These are phyloP conservation scores for Heloderma charlesbogerti DNA, from an alignment of 2,113 vertebrate species.

Conservation along the genomic window DNA sequence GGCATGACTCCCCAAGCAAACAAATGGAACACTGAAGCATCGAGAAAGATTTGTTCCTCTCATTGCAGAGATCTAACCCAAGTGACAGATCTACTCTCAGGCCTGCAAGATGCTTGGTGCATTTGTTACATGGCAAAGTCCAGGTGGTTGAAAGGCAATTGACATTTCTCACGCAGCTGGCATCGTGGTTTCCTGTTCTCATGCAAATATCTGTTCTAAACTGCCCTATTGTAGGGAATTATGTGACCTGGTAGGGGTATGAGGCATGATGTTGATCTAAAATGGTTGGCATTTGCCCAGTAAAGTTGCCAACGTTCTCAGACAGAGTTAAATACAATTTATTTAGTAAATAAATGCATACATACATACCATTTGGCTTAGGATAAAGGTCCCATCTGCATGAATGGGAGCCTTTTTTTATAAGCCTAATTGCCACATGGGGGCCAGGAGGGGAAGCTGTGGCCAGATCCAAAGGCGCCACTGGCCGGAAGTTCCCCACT, in stretches of 20 bases:
- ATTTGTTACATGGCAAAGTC: neutral
- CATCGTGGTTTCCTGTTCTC: neutral
- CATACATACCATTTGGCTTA: neutral
- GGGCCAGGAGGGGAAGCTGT: neutral
- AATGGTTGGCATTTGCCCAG: neutral
- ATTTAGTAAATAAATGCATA: neutral
- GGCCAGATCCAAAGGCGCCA: neutral
- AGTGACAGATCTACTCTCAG: neutral
- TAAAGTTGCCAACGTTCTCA: neutral
- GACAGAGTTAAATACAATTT: neutral
- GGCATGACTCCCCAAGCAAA: rapidly evolving
- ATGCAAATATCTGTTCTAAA: neutral
- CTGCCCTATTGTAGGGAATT: neutral
- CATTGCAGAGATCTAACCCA: neutral
- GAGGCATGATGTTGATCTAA: neutral
- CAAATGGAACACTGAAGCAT: neutral
- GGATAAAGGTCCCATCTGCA: neutral
- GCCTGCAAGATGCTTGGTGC: neutral
- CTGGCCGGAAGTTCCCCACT: neutral
- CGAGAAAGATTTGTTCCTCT: neutral
- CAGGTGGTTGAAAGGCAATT: neutral
- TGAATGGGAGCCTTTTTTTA: neutral
- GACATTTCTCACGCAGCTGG: conserved; percentile 3
- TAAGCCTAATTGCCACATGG: too few relatives aligned
- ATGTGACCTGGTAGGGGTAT: neutral